A percentile compares a stretch with the other conserved stretches of the same genome.
Evolutionary conservation across 2,888 invertebrate species (phyloP).

Genomic region (Epiperipatus broadwayi): DNA sequence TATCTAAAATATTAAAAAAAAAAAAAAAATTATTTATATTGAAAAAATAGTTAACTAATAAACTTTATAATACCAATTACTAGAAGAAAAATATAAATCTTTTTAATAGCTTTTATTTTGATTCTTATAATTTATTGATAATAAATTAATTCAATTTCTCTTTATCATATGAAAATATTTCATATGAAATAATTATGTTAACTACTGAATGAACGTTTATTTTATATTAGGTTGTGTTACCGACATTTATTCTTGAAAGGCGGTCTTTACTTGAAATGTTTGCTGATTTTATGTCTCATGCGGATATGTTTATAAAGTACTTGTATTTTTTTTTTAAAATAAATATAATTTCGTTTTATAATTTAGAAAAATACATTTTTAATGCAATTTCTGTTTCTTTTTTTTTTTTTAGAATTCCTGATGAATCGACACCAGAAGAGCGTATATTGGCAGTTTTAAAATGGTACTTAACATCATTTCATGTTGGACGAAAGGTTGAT

Average conservation of each 20-base stretch:
- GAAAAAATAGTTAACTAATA: too few species aligned
- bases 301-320: slow-evolving; percentile 30
- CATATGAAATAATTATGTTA: not conserved
- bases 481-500: slow-evolving; percentile 26
- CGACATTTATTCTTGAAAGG: slow-evolving; percentile 33
- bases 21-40: too few species aligned
- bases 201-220: slow-evolving; percentile 1
- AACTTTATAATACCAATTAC: too few species aligned
- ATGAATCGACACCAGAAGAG: slow-evolving; percentile 22
- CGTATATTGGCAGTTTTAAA: slow-evolving; percentile 31
- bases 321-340: slow-evolving; percentile 10
- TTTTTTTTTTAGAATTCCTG: slow-evolving; percentile 18
- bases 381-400: not conserved
- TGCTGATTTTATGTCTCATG: slow-evolving; percentile 34
- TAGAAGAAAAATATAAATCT: not conserved
- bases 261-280: slow-evolving; percentile 34
- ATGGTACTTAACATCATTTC: slow-evolving; percentile 35
- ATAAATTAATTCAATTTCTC: not conserved
- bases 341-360: not conserved
- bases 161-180: too few species aligned
- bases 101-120: not conserved
- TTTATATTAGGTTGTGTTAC: slow-evolving; percentile 27
- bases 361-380: not conserved
- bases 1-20: too few species aligned
- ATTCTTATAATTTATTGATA: not conserved